Percentiles rank a stretch among this genome's conserved stretches.
These are phyloP conservation scores for Colius striatus DNA, from an alignment of 2,113 vertebrate genomes.

Conservation along the genomic window DNA sequence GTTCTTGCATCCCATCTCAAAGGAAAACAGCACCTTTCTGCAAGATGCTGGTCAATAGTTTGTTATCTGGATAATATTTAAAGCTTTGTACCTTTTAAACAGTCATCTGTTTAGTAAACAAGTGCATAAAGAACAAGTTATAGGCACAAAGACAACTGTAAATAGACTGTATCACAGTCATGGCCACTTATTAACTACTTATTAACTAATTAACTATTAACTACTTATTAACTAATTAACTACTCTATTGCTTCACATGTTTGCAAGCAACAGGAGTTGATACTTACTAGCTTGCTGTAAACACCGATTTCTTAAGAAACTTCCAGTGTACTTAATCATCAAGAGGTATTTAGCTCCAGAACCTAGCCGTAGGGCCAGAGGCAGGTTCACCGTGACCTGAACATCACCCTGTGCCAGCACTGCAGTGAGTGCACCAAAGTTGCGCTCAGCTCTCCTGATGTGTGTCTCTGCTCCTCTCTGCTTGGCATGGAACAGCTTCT, in stretches of 20 bases:
- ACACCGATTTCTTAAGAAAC: fast-evolving
- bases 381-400: fast-evolving
- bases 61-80: fast-evolving
- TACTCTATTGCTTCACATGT: too few species aligned
- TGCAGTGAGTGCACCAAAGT: fast-evolving
- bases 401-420: fast-evolving
- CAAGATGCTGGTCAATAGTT: fast-evolving
- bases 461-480: background rate
- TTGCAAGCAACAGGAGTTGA: fast-evolving
- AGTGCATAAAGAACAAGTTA: background rate
- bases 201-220: too few species aligned
- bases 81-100: background rate
- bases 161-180: background rate
- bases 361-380: too few species aligned
- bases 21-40: background rate
- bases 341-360: background rate
- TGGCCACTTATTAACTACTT: background rate
- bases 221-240: too few species aligned
- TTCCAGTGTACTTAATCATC: background rate
- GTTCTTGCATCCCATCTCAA: fast-evolving
- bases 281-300: background rate
- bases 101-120: background rate
- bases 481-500: background rate
- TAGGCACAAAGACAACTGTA: background rate
- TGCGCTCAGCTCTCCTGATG: background rate